These are phyloP conservation scores for Volucella inanis DNA, from an alignment of 2,888 invertebrate genomes.

Conservation along the genomic window DNA sequence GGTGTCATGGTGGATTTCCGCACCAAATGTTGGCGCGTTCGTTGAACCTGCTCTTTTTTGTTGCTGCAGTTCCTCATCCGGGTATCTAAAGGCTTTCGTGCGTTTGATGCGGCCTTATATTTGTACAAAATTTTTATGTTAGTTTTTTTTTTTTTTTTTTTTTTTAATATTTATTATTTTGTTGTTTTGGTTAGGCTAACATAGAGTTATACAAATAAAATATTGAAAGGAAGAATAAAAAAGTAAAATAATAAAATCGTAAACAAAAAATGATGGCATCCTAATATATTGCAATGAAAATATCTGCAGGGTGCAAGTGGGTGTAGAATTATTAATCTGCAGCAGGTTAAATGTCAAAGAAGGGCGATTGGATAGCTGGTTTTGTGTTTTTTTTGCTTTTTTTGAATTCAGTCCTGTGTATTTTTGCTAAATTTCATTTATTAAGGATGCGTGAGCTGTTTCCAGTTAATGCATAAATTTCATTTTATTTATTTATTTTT, in stretches of 20 bases:
- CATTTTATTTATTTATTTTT: too few species aligned
- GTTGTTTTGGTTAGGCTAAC: slow-evolving; percentile 28
- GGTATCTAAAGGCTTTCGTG: slow-evolving; percentile 19
- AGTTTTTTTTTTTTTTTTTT: slow-evolving; percentile 15
- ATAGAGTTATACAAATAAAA: slow-evolving; percentile 22
- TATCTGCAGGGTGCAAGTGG: slow-evolving; percentile 31
- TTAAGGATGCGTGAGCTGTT: not conserved
- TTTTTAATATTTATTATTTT: slow-evolving; percentile 14
- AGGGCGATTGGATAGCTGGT: slow-evolving; percentile 51
- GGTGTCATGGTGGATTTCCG: slow-evolving; percentile 56
- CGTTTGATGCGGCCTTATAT: slow-evolving; percentile 60
- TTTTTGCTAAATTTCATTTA: not conserved
- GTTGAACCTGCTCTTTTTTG: slow-evolving; percentile 62
- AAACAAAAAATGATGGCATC: slow-evolving; percentile 34
- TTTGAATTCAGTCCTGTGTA: not conserved
- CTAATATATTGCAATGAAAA: slow-evolving; percentile 54
- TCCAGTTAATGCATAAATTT: not conserved
- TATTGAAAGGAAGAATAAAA: slow-evolving; percentile 13
- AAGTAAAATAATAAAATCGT: not conserved
- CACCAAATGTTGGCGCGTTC: slow-evolving; percentile 65
- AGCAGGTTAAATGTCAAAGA: slow-evolving; percentile 59
- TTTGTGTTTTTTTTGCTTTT: slow-evolving; percentile 30
- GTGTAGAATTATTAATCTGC: slow-evolving; percentile 43
- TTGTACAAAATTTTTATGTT: slow-evolving; percentile 52
- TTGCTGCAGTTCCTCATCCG: slow-evolving; percentile 13